Conservation (phyloP, 2,888 invertebrate species). For the Hemaris fuciformis region DNA sequence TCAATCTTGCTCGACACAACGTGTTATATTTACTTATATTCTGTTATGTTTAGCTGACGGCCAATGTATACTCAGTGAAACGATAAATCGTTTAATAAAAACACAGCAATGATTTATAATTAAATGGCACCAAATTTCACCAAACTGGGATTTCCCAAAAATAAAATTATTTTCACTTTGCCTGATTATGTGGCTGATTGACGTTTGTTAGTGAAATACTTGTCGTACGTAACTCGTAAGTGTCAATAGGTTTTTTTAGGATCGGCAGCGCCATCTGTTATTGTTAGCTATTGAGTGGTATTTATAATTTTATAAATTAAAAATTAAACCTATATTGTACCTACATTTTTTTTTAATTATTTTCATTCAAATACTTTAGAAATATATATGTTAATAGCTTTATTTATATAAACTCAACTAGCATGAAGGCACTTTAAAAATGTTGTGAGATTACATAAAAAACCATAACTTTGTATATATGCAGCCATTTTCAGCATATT, state of each 20-base stretch:
- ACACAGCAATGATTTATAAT: constrained; percentile 20
- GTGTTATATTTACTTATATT: constrained; percentile 69
- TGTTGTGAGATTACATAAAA: too few species aligned
- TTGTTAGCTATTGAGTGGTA: neutral
- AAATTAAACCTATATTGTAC: neutral
- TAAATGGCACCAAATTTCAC: too few species aligned
- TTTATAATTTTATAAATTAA: neutral
- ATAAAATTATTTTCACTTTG: constrained; percentile 16
- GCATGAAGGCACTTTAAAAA: too few species aligned
- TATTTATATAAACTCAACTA: too few species aligned
- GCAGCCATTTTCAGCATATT: too few species aligned
- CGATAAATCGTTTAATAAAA: constrained; percentile 13
- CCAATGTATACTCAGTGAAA: constrained; percentile 37
- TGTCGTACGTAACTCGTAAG: neutral
- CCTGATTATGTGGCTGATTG: constrained; percentile 39
- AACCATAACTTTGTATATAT: too few species aligned
- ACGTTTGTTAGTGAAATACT: neutral
- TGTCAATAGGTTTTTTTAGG: neutral
- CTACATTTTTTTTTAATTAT: too few species aligned
- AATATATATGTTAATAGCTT: too few species aligned
- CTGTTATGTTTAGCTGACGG: constrained; percentile 39
- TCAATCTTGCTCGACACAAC: constrained; percentile 68
- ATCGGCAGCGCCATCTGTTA: neutral
- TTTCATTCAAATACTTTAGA: too few species aligned
- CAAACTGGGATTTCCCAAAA: constrained; percentile 41